phyloP scores from a whole-genome alignment of 2,797 vertebrate species.

The Champsocephalus esox region DNA sequence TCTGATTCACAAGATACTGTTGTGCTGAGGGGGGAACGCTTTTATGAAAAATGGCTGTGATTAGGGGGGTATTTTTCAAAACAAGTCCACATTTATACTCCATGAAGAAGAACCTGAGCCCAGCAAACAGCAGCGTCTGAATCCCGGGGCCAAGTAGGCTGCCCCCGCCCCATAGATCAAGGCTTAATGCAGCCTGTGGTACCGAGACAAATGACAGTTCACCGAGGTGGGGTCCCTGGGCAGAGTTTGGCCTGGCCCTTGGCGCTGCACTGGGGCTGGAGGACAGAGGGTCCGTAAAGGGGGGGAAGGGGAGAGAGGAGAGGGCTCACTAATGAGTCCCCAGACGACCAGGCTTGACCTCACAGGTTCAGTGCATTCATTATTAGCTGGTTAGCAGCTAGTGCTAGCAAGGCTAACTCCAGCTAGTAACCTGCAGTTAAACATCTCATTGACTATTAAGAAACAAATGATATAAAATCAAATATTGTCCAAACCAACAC shows the following conservation, averaged over 20 bases:
- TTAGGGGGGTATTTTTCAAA: slow-evolving; percentile 9
- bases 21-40: slow-evolving; percentile 37
- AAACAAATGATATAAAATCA: too few species aligned
- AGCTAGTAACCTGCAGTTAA: slow-evolving; percentile 48
- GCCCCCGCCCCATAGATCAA: slow-evolving; percentile 73
- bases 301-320: slow-evolving; percentile 32
- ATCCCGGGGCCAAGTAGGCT: slow-evolving; percentile 48
- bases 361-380: slow-evolving; percentile 77
- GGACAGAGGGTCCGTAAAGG: slow-evolving; percentile 57
- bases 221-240: slow-evolving; percentile 73
- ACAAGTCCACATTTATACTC: neutral
- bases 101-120: slow-evolving; percentile 6
- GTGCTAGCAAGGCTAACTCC: slow-evolving; percentile 30
- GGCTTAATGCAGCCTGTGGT: slow-evolving; percentile 73
- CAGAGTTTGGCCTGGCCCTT: slow-evolving; percentile 60
- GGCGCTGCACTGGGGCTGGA: slow-evolving; percentile 62
- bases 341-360: slow-evolving; percentile 79
- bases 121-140: slow-evolving; percentile 17
- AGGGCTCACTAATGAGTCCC: slow-evolving; percentile 82
- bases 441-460: slow-evolving; percentile 25
- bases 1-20: slow-evolving; percentile 47
- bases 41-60: slow-evolving; percentile 44
- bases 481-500: too few species aligned
- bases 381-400: slow-evolving; percentile 74
- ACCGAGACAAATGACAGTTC: slow-evolving; percentile 82